Evolutionary conservation across 2,797 vertebrate genomes (phyloP).

Genomic region (Todus mexicanus): DNA sequence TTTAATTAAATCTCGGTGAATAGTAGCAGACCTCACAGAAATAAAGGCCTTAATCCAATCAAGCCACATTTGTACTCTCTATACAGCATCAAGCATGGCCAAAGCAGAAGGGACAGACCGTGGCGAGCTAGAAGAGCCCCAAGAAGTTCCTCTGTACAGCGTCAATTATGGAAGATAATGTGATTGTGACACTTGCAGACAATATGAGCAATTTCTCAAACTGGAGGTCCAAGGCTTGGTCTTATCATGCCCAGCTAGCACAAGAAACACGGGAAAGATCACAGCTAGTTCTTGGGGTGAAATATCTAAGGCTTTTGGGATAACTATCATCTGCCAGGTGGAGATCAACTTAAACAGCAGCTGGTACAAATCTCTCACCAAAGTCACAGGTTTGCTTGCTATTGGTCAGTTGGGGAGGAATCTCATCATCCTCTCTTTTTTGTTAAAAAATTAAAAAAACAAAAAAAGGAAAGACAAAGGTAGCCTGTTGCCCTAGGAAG

Average conservation of each 20-base stretch:
- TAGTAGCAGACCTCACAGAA: constrained; percentile 64
- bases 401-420: not conserved
- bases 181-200: constrained; percentile 49
- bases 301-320: not conserved
- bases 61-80: constrained; percentile 59
- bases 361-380: not conserved
- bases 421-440: not conserved
- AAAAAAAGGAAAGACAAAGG: not conserved
- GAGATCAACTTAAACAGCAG: not conserved
- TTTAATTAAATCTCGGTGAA: constrained; percentile 60
- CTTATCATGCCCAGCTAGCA: not conserved
- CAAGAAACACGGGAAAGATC: constrained; percentile 5
- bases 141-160: constrained; percentile 24
- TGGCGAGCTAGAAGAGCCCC: constrained; percentile 42
- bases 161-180: constrained; percentile 33
- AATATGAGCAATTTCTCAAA: constrained; percentile 32
- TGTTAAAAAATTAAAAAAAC: not conserved
- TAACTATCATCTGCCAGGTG: not conserved
- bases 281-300: not conserved
- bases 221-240: not conserved
- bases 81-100: constrained; percentile 49
- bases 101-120: constrained; percentile 54
- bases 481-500: not conserved
- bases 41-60: constrained; percentile 65
- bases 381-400: not conserved